phyloP scores from a whole-genome alignment of 2,888 invertebrate genomes.

The Bursaphelenchus okinawaensis region DNA sequence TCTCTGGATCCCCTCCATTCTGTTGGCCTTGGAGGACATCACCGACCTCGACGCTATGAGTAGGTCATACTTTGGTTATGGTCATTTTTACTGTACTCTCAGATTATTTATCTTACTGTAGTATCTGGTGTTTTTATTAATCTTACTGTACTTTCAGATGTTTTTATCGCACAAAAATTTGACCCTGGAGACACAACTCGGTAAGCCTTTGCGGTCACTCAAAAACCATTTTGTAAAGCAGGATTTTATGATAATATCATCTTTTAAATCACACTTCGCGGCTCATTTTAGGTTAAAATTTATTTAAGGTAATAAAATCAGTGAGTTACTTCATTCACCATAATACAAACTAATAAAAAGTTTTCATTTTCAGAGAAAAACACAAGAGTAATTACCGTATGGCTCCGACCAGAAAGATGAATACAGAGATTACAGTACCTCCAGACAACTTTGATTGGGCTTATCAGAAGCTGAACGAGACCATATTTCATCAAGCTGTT shows the following conservation, averaged over 20 bases:
- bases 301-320: too few species aligned
- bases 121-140: too few species aligned
- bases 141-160: too few species aligned
- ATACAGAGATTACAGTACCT: background rate
- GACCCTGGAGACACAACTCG: background rate
- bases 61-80: too few species aligned
- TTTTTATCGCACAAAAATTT: background rate
- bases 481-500: slow-evolving; percentile 19
- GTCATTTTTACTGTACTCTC: too few species aligned
- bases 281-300: too few species aligned
- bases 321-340: too few species aligned
- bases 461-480: slow-evolving; percentile 20
- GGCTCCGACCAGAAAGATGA: background rate
- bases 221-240: too few species aligned
- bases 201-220: too few species aligned
- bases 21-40: background rate
- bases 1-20: background rate
- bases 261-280: too few species aligned
- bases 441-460: slow-evolving; percentile 18
- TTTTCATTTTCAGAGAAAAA: background rate
- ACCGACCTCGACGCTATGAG: background rate
- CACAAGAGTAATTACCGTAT: background rate
- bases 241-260: too few species aligned
- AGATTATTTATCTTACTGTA: too few species aligned
- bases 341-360: background rate